Base-by-base conservation (phyloP, 2,113 vertebrate genomes). In the Varanus komodoensis region DNA sequence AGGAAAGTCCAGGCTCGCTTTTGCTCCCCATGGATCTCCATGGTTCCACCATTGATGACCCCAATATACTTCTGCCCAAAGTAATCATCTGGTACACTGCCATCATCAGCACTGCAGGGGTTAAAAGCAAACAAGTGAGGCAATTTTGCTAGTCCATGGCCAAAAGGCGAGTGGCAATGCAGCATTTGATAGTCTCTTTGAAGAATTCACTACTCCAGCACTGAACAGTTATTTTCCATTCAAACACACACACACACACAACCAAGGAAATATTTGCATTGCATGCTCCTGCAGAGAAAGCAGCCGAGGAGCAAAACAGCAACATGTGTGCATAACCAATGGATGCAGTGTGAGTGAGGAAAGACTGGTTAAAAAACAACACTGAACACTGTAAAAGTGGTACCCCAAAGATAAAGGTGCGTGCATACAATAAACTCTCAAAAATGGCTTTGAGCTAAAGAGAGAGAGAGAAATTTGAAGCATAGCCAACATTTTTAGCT, bases 1-100 rank as follows among this genome's bases (percentile, higher is more conserved):
- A 99, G 97, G 91, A 99, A 99, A 0, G 99, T 99, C 99, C 99
- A 99, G 0, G 99, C 98, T 68, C 99, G 96, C 89, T 99, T 99
- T 52, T 96, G 98, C 88, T 96, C 91, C 0, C 98, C 99, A 0
- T 99, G 99, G 93, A 99, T 95, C 94, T 99, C 99, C 0, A 99
- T 97, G 0, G 97, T 98, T 21, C 99, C 99, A 0, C 98, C 98
- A 0, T 92, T 94, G 79, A 97, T 98, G 0, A 99, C 98, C 0
- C 99, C 99, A 0, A 99, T 95, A 92, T 97, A 99, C 95, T 99
- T 99, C 75, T 95, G 96, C 17, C 99, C 99, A 92, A 99, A 99
- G 96, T 99, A 98, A 83, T 97, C 96, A 89, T 99, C 97, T 0
- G 96, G 96, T 19, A 94, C 89, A 14, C 94, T 95, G 0, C 80